Base-by-base conservation (phyloP, 2,888 invertebrate genomes). In the Ormyrus pomaceus region DNA sequence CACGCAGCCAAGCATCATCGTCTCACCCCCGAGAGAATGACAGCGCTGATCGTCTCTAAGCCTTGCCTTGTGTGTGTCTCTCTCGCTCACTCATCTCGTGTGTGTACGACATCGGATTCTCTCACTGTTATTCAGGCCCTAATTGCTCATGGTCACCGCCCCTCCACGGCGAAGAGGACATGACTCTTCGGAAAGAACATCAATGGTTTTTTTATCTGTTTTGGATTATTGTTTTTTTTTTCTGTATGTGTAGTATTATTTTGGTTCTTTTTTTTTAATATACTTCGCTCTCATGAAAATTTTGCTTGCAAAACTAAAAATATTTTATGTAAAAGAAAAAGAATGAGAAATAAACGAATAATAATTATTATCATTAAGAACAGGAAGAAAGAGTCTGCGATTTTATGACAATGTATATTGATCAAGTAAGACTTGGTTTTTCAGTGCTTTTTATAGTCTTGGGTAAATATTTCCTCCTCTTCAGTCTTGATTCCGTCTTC, bases 151-250 rank as follows among this genome's bases (percentile, higher is more conserved):
- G 82, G 79, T 81, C 82, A 81, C 81, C 88, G 86, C 88, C 88
- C 90, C 88, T 91, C 91, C 91, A 88, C 88, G 89, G 90, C 87
- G 90, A 91, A 91, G 91, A 91, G 91, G 91, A 89, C 88, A 88
- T 86, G 89, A 87, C 91, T 91, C 91, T 91, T 91, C 91, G 91
- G 90, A 91, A 91, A 91, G 90, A 91, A 91, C 90, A 91, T 90
- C 89, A 88, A 90, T 87, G 84, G 82, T 83, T 83, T 87, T 88
- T 88, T 88, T 88, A 86, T 88, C 34, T 85, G 84, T 86, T 87
- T 45, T 71, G 10, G 59, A 13, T 87, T 88, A 86, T 87, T 51
- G 46, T 56, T 11, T 64, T 79, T 73, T 69, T 65, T 69, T 34
- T 76, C 73, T 77, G 80, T 69, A 65, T 78, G 64, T 80, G 68